These are phyloP conservation scores for Cacatua alba DNA, from an alignment of 2,113 vertebrate genomes.

Conservation along the genomic window DNA sequence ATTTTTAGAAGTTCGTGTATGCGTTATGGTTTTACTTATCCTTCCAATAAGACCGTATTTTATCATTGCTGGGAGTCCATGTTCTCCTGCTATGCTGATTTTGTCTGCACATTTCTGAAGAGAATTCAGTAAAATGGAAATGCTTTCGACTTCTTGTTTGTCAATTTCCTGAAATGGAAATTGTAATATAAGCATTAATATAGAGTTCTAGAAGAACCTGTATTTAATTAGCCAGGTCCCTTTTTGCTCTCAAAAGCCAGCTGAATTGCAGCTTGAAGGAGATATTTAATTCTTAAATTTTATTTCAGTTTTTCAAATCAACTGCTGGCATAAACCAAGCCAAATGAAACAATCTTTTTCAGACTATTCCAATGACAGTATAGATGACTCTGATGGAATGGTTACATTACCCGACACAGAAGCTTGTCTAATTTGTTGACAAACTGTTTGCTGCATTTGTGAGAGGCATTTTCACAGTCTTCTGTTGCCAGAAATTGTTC, in stretches of 20 bases:
- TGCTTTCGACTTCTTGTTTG: slow-evolving; percentile 73
- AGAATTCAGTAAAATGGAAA: slow-evolving; percentile 76
- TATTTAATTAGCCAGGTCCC: not conserved
- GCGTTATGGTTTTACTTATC: slow-evolving; percentile 84
- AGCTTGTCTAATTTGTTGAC: slow-evolving; percentile 87
- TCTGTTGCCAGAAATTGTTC: slow-evolving; percentile 78
- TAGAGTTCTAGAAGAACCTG: not conserved
- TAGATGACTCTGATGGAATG: not conserved
- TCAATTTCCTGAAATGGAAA: slow-evolving; percentile 83
- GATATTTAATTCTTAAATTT: not conserved
- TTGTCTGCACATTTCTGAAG: slow-evolving; percentile 81
- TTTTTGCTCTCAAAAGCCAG: not conserved
- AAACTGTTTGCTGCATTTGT: slow-evolving; percentile 88
- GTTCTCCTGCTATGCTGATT: slow-evolving; percentile 78
- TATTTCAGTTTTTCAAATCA: not conserved
- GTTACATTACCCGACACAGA: slow-evolving; percentile 80
- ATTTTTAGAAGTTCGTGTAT: not conserved
- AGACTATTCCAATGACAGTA: not conserved
- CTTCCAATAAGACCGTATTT: slow-evolving; percentile 85
- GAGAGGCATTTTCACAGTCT: slow-evolving; percentile 49
- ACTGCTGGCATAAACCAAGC: not conserved
- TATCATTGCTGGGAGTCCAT: slow-evolving; percentile 81
- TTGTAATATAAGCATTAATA: not conserved
- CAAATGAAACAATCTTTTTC: not conserved
- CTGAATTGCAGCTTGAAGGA: not conserved